These are phyloP conservation scores for Porites lobata DNA, from an alignment of 92 coral and sea anemone genomes.

Conservation along the genomic window DNA sequence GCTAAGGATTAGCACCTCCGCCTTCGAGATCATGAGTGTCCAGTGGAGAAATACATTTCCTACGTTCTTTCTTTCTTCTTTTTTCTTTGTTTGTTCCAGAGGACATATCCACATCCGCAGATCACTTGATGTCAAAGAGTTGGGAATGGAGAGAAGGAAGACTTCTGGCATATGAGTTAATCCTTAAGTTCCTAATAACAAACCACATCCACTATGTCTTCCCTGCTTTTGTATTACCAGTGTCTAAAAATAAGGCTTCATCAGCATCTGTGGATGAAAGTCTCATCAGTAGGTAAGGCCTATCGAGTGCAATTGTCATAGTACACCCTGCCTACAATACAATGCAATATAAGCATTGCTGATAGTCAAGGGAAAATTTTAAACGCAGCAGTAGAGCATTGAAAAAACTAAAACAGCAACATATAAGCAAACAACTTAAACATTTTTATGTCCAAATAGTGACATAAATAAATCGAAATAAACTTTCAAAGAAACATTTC, in stretches of 20 bases:
- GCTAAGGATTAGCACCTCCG: no score
- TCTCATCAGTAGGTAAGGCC: slow-evolving; percentile 72
- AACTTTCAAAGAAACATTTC: no score
- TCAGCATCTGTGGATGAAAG: slow-evolving; percentile 95
- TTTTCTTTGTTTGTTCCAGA: not conserved
- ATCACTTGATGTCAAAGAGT: slow-evolving; percentile 79
- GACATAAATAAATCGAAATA: no score
- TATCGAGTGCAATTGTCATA: not conserved
- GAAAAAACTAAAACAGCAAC: no score
- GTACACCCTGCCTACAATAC: no score
- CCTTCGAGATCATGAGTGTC: no score
- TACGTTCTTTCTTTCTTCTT: not conserved
- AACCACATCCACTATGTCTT: slow-evolving; percentile 98
- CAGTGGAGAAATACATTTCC: no score
- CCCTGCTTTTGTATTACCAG: slow-evolving; percentile 91
- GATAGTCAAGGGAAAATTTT: no score
- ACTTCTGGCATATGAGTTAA: slow-evolving; percentile 94
- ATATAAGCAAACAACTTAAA: no score
- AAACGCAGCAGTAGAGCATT: no score
- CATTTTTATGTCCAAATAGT: no score
- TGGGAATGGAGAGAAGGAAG: slow-evolving; percentile 99
- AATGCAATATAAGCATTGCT: no score
- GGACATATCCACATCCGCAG: slow-evolving; percentile 51
- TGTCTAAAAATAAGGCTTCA: slow-evolving; percentile 73
- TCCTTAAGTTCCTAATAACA: slow-evolving; percentile 91